Evolutionary conservation across 2,888 invertebrate species (phyloP), one percentile per base, ranked within the genome.

Genomic region (Tanytarsus gracilentus): DNA sequence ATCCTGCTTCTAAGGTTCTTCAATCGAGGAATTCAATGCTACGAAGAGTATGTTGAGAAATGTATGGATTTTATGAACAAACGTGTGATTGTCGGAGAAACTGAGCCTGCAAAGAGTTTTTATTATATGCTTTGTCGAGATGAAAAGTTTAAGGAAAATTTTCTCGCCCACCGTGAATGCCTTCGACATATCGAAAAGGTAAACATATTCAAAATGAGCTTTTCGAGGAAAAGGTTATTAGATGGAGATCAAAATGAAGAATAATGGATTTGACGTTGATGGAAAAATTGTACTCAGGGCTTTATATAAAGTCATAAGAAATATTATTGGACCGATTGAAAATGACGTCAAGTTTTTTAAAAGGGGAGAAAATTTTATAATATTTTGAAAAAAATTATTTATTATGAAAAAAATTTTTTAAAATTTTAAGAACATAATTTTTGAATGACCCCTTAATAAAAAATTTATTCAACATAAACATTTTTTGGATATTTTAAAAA

Each of bases 1-100:
- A n/a, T n/a, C n/a, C n/a, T n/a, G n/a, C n/a, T n/a, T n/a, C n/a
- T 18, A 55, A 73, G 73, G 58, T 69, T 72, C 53, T 73, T 73
- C 58, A 68, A 69, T 61, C 69, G 68, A 16, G 73, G 73, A 53
- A 70, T 73, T 69, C 65, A 65, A 62, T 73, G 73, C 60, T 72
- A 73, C 61, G 72, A 73, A 62, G 68, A 66, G 5, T 73, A 73
- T 44, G 66, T 70, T 3, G 67, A 67, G 11, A 70, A 70, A 16
- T 73, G 73, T 61, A 64, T 73, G 3, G 64, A 70, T 50, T 64
- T 69, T 53, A 66, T 66, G 7, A 71, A 69, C 26, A 62, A 68
- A 1, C 63, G 62, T 4, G 61, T 72, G 5, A 69, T 71, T 44
- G 68, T 70, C 58, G 71, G 71, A 56, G 73, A 71, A 62, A 68